Evolutionary conservation across 2,797 vertebrate species (phyloP).

Genomic region (Molossus alvarezi): DNA sequence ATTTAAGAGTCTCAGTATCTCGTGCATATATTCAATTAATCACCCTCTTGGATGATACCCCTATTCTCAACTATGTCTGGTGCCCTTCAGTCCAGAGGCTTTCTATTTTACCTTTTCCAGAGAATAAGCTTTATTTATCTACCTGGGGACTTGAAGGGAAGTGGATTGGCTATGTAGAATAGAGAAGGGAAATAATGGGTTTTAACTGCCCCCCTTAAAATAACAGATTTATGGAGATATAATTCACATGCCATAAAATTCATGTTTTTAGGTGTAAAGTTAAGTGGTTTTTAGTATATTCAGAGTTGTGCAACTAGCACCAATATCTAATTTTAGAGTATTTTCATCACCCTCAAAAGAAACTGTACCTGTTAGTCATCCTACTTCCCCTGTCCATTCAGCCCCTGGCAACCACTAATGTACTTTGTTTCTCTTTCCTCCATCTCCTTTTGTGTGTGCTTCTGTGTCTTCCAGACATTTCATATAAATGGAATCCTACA

Average conservation of each 20-base stretch:
- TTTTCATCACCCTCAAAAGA: conserved; percentile 19
- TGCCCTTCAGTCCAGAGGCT: background rate
- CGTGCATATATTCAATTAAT: background rate
- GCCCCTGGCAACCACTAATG: background rate
- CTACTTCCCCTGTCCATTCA: background rate
- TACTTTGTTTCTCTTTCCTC: background rate
- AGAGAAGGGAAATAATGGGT: no score
- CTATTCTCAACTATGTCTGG: background rate
- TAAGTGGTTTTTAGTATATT: no score
- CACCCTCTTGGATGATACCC: background rate
- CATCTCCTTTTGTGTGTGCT: background rate
- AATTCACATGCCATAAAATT: no score
- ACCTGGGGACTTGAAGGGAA: no score
- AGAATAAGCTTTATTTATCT: no score
- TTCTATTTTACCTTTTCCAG: no score
- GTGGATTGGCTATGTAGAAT: no score
- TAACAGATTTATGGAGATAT: no score
- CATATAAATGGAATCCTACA: background rate
- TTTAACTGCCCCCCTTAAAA: no score
- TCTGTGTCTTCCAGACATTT: background rate
- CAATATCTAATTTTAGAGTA: background rate
- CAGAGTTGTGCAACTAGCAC: background rate
- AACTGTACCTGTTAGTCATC: background rate
- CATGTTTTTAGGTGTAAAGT: no score
- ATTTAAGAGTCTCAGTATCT: background rate